A percentile compares a stretch with the other conserved stretches of the same genome.
Conservation (phyloP, 2,888 invertebrate species). For the Diploptera punctata region DNA sequence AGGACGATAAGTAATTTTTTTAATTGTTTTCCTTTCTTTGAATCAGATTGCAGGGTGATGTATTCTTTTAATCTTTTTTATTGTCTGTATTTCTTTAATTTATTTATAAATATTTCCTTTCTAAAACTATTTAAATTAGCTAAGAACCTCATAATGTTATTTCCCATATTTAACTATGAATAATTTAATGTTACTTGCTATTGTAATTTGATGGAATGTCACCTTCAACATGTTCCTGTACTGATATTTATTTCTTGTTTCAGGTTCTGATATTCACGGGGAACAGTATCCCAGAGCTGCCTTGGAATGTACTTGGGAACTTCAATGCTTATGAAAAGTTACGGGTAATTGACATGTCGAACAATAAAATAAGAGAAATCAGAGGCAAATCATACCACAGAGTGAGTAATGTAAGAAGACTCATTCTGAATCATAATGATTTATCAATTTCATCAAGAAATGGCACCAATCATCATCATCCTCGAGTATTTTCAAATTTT, state of each 20-base stretch:
- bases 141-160: too few species aligned
- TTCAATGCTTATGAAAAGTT: constrained; percentile 63
- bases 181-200: too few species aligned
- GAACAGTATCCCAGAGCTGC: constrained; percentile 67
- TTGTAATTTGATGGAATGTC: too few species aligned
- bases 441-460: constrained; percentile 64
- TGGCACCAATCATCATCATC: constrained; percentile 67
- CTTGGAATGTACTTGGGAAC: constrained; percentile 74
- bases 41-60: too few species aligned
- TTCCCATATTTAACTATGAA: too few species aligned
- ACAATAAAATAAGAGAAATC: constrained; percentile 72
- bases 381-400: constrained; percentile 78
- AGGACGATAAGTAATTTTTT: too few species aligned
- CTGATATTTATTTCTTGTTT: constrained; percentile 36
- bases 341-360: constrained; percentile 74
- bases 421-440: constrained; percentile 75
- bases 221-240: too few species aligned
- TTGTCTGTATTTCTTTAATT: too few species aligned
- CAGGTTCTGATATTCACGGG: constrained; percentile 74
- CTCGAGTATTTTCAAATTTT: constrained; percentile 73
- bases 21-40: too few species aligned
- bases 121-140: too few species aligned
- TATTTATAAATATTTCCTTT: too few species aligned
- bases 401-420: constrained; percentile 69
- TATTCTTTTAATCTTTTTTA: too few species aligned